phyloP scores from a whole-genome alignment of 2,113 vertebrate genomes.

The Tetraodon nigroviridis region DNA sequence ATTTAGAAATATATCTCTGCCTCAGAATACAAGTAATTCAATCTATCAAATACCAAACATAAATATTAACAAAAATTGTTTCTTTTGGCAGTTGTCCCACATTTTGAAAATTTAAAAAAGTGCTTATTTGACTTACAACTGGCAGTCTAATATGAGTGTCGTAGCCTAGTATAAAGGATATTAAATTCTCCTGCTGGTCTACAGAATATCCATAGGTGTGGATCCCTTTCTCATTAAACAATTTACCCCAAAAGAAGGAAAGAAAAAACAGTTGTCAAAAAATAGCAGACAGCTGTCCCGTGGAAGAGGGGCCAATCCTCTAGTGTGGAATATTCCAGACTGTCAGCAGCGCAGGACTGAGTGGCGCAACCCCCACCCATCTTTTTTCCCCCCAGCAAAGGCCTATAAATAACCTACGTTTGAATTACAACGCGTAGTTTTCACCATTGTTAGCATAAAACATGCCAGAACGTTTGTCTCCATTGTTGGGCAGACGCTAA shows the following conservation, averaged over 20 bases:
- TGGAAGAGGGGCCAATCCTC: constrained; percentile 51
- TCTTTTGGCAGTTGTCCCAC: neutral
- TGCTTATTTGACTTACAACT: constrained; percentile 51
- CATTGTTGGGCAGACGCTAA: neutral
- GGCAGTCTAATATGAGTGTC: constrained; percentile 8
- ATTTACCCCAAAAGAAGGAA: constrained; percentile 8
- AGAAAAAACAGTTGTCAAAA: constrained; percentile 39
- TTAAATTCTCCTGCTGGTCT: constrained; percentile 39
- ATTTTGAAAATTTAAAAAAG: neutral
- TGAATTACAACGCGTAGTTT: constrained; percentile 10
- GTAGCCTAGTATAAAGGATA: constrained; percentile 21
- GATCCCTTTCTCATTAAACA: constrained; percentile 23
- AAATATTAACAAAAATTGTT: too few species aligned
- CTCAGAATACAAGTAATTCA: too few species aligned
- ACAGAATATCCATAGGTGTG: constrained; percentile 49
- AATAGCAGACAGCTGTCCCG: constrained; percentile 51
- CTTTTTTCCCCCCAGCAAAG: constrained; percentile 22
- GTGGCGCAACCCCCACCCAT: constrained; percentile 37
- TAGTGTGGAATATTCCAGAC: constrained; percentile 64
- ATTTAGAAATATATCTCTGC: too few species aligned
- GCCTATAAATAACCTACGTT: constrained; percentile 40
- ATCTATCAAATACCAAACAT: too few species aligned
- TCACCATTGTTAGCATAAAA: constrained; percentile 1
- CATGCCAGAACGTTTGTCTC: neutral
- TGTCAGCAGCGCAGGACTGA: constrained; percentile 41